Evolutionary conservation across 2,797 vertebrate species (phyloP), one percentile per base, ranked within the genome.

Genomic region (Arnoldichthys spilopterus): DNA sequence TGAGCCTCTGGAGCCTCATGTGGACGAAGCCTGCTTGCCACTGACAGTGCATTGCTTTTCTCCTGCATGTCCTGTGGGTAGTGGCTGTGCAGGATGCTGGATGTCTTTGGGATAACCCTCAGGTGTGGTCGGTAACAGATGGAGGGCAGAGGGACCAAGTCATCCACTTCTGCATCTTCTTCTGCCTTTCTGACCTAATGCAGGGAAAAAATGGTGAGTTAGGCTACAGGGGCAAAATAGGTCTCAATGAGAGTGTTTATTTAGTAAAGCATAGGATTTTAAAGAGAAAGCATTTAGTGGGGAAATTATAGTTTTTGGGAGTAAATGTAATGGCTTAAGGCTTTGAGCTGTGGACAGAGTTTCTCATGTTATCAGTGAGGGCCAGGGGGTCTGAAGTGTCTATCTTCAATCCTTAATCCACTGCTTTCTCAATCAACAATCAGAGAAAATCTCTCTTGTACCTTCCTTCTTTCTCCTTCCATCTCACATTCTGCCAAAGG

Each of bases 381-480:
- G 88, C 82, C 79, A 40, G 22, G 64, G 5, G 49, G 87, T 86
- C 88, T 86, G 83, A 78, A 82, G 88, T 87, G 89, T 90, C 87
- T 86, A 83, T 82, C 85, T 75, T 84, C 72, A 84, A 87, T 28
- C 64, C 26, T 8, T 83, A 79, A 85, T 89, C 88, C 80, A 45
- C 83, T 85, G 87, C 87, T 87, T 88, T 86, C 83, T 83, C 87
- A 88, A 91, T 92, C 89, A 91, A 53, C 58, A 47, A 69, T 68
- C 66, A 49, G 6, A 68, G 43, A 18, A 47, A 30, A 68, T 67
- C n/a, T 40, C 47, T 28, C 66, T 59, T 49, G 24, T 22, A 28
- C 22, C 28, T 62, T 67, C 32, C 62, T 49, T 28, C 51, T 45
- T 22, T 53, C 53, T 51, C 62, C 53, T 20, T 26, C 66, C 67